Base-by-base conservation (phyloP, 2,113 vertebrate genomes). In the Toxotes jaculatrix region DNA sequence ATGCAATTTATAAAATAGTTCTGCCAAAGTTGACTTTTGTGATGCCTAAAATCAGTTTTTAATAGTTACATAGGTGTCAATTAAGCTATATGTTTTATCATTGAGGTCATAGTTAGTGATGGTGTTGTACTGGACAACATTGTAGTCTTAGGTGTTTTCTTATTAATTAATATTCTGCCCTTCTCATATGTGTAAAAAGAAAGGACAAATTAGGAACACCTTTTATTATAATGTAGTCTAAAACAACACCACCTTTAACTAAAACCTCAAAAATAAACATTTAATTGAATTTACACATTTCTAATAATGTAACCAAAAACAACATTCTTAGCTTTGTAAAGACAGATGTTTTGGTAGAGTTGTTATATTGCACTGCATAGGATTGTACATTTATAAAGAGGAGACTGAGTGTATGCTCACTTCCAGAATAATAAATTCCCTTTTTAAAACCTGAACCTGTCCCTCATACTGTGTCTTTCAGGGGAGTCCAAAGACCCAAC, bases 401-500 rank as follows among this genome's bases (percentile, higher is more conserved):
- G 19, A 53, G 21, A 53, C 19, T 53, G 19, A n/a, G 7, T n/a
- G 11, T 27, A 56, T 23, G 27, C 27, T 23, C 53, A 12, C 4
- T 56, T 56, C 1, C 53, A 23, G n/a, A 34, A 32, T 34, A 57
- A 57, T 14, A 57, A 31, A 56, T 61, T 21, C 3, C 21, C 9
- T 4, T 4, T 71, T 42, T 69, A 55, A 67, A 77, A 27, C 34
- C 0, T 0, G 1, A n/a, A 38, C 5, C 2, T 43, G 23, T 61
- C 8, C 13, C 60, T 67, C 6, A 56, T 68, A 49, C 77, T 72
- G 7, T 85, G 1, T 62, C 13, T 87, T 90, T 74, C 78, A 96
- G 95, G 94, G 86, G 7, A 93, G 94, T 76, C 83, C 93, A 6
- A 94, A 92, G 72, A 38, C 86, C 13, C 90, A 89, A 62, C 80